These are phyloP conservation scores for Delia radicum DNA, from an alignment of 1,140 invertebrate species.

Conservation along the genomic window DNA sequence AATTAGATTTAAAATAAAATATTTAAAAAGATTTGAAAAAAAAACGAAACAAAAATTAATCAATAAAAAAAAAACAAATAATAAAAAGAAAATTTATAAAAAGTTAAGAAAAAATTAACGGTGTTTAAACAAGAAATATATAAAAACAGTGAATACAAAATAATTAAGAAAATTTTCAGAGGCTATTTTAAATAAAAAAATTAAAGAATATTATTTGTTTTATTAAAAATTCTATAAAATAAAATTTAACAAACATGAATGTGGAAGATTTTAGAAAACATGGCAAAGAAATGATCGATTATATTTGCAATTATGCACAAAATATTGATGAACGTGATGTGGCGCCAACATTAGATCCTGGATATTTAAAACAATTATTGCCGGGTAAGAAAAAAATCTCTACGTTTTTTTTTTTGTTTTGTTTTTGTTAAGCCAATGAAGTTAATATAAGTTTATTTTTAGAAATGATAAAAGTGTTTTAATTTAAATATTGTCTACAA, in stretches of 20 bases:
- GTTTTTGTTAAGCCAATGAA: too few species aligned
- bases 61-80: too few species aligned
- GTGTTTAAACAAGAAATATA: constrained; percentile 9
- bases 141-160: constrained; percentile 31
- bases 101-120: constrained; percentile 8
- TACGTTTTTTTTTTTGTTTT: too few species aligned
- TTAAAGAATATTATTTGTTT: constrained; percentile 20
- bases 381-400: constrained; percentile 40
- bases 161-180: too few species aligned
- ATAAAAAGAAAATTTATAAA: constrained; percentile 7
- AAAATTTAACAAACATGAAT: constrained; percentile 66
- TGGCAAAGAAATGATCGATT: constrained; percentile 91
- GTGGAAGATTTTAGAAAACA: constrained; percentile 77
- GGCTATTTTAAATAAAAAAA: constrained; percentile 24
- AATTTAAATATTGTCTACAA: too few species aligned
- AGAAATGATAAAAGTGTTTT: too few species aligned
- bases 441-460: too few species aligned
- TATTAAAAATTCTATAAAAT: not conserved
- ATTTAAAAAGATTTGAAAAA: not conserved
- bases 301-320: constrained; percentile 85
- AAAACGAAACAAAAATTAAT: constrained; percentile 5
- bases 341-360: constrained; percentile 81
- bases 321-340: constrained; percentile 73
- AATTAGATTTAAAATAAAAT: not conserved
- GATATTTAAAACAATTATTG: constrained; percentile 77